Evolutionary conservation across 2,888 invertebrate species (phyloP), one percentile per base, ranked within the genome.

Genomic region (Pseudococcus jackbeardsleyi): DNA sequence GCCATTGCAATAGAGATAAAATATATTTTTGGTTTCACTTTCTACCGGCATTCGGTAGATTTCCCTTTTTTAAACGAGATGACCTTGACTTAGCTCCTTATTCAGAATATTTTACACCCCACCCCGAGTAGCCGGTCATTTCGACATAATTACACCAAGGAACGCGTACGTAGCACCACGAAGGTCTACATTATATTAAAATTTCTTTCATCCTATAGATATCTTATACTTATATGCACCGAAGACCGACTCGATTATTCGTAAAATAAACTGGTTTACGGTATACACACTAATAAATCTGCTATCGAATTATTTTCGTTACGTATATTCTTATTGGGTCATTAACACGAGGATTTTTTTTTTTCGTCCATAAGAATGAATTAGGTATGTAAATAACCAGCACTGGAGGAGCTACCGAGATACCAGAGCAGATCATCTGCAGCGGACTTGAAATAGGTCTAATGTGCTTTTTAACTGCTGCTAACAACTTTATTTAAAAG

Each of bases 21-120:
- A 79, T 79, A 42, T 42, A 46, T 42, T 46, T 79, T 79, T 42
- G 79, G 79, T 79, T 79, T 79, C 79, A 79, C 79, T 79, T 42
- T 79, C 79, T 79, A 79, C 42, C 26, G 1, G 33, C 42, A n/a
- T 42, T 22, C 39, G 39, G 7, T 79, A 79, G 79, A 79, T 79
- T 79, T 79, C 79, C 79, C 79, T 79, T 79, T 59, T 79, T 79
- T 79, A 79, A 79, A 79, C 8, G 79, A 79, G 79, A 79, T 79
- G 79, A 79, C 79, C 79, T 79, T 79, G 79, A 79, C 79, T 79
- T 79, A 79, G 79, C 79, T 79, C 79, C 79, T 79, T 79, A 79
- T 79, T 79, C 79, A 79, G 79, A 79, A 79, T 79, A 79, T 79
- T 79, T 42, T 59, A 19, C 59, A 79, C 33, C 79, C 79, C 79